Conservation (phyloP, 2,113 vertebrate species). For the Rana temporaria region DNA sequence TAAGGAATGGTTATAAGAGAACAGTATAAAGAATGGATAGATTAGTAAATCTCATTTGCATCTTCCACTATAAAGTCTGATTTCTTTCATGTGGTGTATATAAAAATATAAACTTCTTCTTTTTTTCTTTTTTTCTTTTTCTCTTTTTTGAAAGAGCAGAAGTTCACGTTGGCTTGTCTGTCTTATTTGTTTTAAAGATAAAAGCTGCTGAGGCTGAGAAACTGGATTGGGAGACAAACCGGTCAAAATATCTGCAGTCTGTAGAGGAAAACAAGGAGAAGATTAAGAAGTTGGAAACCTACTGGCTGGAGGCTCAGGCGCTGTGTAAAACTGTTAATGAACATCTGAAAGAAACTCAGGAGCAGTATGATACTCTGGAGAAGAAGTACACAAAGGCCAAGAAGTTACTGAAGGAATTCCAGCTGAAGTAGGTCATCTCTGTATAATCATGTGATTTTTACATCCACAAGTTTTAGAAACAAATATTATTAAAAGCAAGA, state of each 20-base stretch:
- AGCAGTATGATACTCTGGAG: conserved; percentile 85
- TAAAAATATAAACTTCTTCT: no score
- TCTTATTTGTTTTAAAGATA: conserved; percentile 68
- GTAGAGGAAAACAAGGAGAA: conserved; percentile 83
- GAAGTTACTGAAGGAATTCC: conserved; percentile 90
- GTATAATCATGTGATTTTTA: no score
- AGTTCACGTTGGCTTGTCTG: no score
- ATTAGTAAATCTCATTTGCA: no score
- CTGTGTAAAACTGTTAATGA: conserved; percentile 88
- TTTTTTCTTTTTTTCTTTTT: no score
- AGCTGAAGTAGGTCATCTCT: conserved; percentile 83
- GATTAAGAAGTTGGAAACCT: conserved; percentile 85
- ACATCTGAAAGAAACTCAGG: conserved; percentile 84
- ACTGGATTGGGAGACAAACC: conserved; percentile 76
- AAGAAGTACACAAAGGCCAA: conserved; percentile 93
- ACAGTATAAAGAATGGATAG: no score
- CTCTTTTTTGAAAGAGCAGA: no score
- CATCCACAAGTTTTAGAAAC: no score
- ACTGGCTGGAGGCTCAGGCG: conserved; percentile 88
- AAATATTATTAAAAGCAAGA: no score
- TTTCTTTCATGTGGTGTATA: no score
- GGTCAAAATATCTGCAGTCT: conserved; percentile 80
- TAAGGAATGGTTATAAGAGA: no score
- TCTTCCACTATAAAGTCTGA: no score
- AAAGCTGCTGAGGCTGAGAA: conserved; percentile 76